A percentile compares a stretch with the other conserved stretches of the same genome.
These are phyloP conservation scores for Caenorhabditis uteleia DNA, from an alignment of 2,888 invertebrate species.

Conservation along the genomic window DNA sequence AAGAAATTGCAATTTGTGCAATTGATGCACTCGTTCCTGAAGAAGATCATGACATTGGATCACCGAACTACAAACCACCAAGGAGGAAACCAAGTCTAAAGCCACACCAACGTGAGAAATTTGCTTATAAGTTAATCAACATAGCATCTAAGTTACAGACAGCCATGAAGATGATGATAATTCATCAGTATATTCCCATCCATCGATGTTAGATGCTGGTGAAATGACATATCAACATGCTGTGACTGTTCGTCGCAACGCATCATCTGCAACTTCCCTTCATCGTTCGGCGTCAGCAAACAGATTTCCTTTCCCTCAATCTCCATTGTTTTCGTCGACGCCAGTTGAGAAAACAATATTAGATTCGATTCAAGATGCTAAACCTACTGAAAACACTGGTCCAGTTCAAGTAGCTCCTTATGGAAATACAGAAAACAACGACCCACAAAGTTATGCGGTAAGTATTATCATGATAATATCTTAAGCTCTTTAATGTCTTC, in stretches of 20 bases:
- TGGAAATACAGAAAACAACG: constrained; percentile 1
- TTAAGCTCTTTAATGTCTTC: not conserved
- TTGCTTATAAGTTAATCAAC: not conserved
- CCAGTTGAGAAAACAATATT: constrained; percentile 29
- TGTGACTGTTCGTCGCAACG: not conserved
- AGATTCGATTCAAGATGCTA: constrained; percentile 5
- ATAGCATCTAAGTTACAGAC: constrained; percentile 8
- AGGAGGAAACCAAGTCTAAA: constrained; percentile 1
- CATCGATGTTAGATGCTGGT: constrained; percentile 60
- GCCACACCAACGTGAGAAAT: too few relatives aligned
- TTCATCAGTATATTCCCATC: constrained; percentile 66
- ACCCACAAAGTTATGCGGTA: constrained; percentile 1
- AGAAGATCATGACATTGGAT: constrained; percentile 36
- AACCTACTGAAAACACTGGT: not conserved
- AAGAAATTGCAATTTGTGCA: constrained; percentile 48
- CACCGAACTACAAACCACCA: constrained; percentile 7
- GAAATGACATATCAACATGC: constrained; percentile 36
- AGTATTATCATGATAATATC: not conserved
- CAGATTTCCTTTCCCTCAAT: constrained; percentile 24
- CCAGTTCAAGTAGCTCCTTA: constrained; percentile 11
- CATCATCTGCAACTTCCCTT: constrained; percentile 8
- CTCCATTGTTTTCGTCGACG: constrained; percentile 30
- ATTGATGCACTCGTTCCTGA: constrained; percentile 45
- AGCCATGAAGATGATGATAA: constrained; percentile 56
- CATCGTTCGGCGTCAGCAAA: constrained; percentile 11